Percentiles rank a stretch among this genome's conserved stretches.
Evolutionary conservation across 2,888 invertebrate species (phyloP).

Genomic region (Phorcus lineatus): DNA sequence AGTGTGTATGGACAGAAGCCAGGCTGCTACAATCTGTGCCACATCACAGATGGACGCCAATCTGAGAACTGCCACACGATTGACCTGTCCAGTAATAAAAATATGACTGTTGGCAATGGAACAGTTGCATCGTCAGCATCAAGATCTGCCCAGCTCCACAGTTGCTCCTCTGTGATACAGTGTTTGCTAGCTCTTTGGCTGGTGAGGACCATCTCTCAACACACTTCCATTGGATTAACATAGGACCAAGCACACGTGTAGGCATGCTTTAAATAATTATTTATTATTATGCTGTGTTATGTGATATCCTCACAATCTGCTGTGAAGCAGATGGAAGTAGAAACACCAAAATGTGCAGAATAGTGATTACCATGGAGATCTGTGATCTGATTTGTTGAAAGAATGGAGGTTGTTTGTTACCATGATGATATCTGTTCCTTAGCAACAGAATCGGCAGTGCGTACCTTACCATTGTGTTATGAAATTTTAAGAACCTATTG

Average conservation of each 20-base stretch:
- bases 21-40: constrained; percentile 32
- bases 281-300: constrained; percentile 29
- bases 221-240: constrained; percentile 24
- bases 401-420: too few relatives aligned
- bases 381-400: too few relatives aligned
- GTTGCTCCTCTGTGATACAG: constrained; percentile 16
- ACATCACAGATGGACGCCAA: background rate
- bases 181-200: background rate
- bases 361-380: too few relatives aligned
- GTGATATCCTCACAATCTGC: constrained; percentile 24
- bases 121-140: constrained; percentile 2
- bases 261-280: constrained; percentile 21
- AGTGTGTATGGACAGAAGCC: constrained; percentile 18
- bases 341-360: too few relatives aligned
- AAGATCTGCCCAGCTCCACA: background rate
- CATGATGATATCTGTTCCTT: too few relatives aligned
- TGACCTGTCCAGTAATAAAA: constrained; percentile 6
- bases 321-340: background rate
- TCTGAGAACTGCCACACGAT: constrained; percentile 22
- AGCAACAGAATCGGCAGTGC: too few relatives aligned
- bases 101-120: background rate
- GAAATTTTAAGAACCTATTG: too few relatives aligned
- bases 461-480: too few relatives aligned
- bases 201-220: constrained; percentile 21
- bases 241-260: constrained; percentile 11